Conservation (phyloP, 2,797 vertebrate genomes). For the Enteromius afrohamiltoni region DNA sequence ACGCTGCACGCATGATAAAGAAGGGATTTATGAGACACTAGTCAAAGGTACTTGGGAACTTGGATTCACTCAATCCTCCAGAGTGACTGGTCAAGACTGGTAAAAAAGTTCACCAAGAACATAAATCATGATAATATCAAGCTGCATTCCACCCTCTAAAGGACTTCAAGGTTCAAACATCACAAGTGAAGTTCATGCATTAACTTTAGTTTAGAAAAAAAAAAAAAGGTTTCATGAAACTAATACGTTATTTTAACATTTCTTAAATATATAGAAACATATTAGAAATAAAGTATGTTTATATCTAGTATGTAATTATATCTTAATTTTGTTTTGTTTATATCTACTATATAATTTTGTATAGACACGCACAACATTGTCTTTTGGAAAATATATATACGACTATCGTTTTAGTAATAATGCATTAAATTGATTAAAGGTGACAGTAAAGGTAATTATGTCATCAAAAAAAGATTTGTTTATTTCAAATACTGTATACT, state of each 20-base stretch:
- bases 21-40: conserved; percentile 28
- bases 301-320: background rate
- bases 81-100: conserved; percentile 11
- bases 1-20: background rate
- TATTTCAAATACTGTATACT: background rate
- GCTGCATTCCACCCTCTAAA: conserved; percentile 7
- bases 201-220: background rate
- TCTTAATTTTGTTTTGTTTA: background rate
- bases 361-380: background rate
- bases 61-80: conserved; percentile 25
- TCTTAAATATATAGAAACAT: background rate
- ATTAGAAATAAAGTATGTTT: background rate
- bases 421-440: too few relatives aligned
- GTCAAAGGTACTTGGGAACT: conserved; percentile 25
- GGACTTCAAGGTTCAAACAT: conserved; percentile 5
- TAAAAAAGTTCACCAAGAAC: conserved; percentile 29
- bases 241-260: background rate
- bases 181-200: background rate
- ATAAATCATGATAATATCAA: conserved; percentile 34
- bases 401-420: too few relatives aligned
- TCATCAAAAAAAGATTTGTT: too few relatives aligned
- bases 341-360: background rate
- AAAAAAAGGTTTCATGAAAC: background rate
- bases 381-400: too few relatives aligned
- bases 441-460: background rate